phyloP scores from a whole-genome alignment of 2,888 invertebrate species.

The Lasiommata megera region DNA sequence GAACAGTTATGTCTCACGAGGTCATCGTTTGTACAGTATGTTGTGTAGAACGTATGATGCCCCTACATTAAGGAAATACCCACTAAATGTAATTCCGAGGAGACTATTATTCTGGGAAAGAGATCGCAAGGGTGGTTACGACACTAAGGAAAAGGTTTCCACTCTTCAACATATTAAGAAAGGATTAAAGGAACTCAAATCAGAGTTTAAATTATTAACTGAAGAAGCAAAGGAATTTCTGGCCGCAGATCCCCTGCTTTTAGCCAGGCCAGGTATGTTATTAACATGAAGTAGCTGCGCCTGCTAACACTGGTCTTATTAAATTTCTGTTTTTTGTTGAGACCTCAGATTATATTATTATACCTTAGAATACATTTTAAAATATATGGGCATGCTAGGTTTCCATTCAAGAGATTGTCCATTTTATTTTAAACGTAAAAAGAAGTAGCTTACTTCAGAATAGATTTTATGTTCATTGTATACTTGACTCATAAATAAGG shows the following conservation, averaged over 20 bases:
- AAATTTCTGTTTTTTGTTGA: too few species aligned
- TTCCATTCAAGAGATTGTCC: too few species aligned
- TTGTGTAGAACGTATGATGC: conserved; percentile 42
- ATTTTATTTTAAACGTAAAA: too few species aligned
- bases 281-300: too few species aligned
- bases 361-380: too few species aligned
- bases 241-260: conserved; percentile 82
- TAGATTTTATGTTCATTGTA: too few species aligned
- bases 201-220: conserved; percentile 84
- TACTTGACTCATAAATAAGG: too few species aligned
- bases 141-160: conserved; percentile 55
- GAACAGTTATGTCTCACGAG: conserved; percentile 2
- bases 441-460: too few species aligned
- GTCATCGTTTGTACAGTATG: conserved; percentile 36
- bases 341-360: too few species aligned
- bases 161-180: conserved; percentile 80
- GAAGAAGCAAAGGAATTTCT: conserved; percentile 85
- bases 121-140: conserved; percentile 83
- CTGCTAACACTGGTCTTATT: too few species aligned
- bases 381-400: too few species aligned
- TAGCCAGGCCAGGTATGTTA: conserved; percentile 73
- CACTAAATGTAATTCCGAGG: conserved; percentile 42
- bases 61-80: conserved; percentile 34
- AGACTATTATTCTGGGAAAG: conserved; percentile 78
- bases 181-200: conserved; percentile 84